Conservation (phyloP, 2,113 vertebrate genomes). For the Neodontobutis hainanensis region DNA sequence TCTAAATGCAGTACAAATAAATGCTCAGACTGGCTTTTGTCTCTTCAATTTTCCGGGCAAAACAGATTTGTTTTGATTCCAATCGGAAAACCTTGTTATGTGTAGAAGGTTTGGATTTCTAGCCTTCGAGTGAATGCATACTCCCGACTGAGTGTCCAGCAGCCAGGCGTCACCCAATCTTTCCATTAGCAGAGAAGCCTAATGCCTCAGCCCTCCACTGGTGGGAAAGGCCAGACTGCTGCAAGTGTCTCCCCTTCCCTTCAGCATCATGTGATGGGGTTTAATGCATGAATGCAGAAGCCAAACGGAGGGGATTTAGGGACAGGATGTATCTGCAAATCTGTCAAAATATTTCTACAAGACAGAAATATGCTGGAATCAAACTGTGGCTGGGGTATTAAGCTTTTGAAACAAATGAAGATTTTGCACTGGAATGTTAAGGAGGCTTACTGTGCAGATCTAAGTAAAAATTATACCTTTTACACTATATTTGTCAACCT, state of each 20-base stretch:
- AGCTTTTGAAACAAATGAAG: constrained; percentile 74
- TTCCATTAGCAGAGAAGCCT: constrained; percentile 61
- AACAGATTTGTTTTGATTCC: constrained; percentile 34
- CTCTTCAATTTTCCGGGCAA: constrained; percentile 3
- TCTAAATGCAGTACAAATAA: constrained; percentile 4
- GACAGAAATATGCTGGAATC: constrained; percentile 73
- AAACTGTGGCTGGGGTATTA: constrained; percentile 69
- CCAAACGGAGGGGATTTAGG: constrained; percentile 74
- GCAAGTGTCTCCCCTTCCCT: constrained; percentile 67
- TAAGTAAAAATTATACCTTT: constrained; percentile 55
- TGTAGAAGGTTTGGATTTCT: constrained; percentile 62
- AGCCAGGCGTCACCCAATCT: constrained; percentile 69
- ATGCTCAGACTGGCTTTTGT: neutral
- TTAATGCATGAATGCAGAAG: constrained; percentile 71
- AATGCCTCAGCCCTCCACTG: constrained; percentile 61
- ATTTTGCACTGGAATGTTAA: constrained; percentile 67
- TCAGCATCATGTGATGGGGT: constrained; percentile 74
- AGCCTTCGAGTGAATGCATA: constrained; percentile 53
- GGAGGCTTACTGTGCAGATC: constrained; percentile 71
- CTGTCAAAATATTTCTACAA: constrained; percentile 79
- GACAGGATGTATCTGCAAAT: constrained; percentile 74
- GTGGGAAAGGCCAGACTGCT: constrained; percentile 69
- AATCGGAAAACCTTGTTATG: constrained; percentile 50
- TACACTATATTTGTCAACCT: constrained; percentile 57
- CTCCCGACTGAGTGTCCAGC: constrained; percentile 51